Evolutionary conservation across 2,888 invertebrate genomes (phyloP).

Genomic region (Diarsia mendica): DNA sequence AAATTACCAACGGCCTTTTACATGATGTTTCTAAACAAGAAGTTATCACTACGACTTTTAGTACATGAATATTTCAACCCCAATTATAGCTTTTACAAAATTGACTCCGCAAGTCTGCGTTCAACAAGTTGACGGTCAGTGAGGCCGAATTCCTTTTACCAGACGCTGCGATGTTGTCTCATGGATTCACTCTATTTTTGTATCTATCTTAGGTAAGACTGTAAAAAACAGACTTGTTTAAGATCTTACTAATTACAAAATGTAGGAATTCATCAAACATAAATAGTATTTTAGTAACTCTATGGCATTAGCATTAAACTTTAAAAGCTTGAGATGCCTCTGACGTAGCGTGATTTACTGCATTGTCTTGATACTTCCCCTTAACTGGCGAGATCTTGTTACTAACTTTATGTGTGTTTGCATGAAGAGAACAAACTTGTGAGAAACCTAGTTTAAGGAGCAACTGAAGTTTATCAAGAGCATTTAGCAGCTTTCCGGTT

Average conservation of each 20-base stretch:
- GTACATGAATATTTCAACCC: not conserved
- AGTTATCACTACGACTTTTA: not conserved
- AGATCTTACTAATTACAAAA: no score
- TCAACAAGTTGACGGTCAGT: not conserved
- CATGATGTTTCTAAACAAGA: not conserved
- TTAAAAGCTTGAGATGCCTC: not conserved
- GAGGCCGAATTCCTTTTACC: not conserved
- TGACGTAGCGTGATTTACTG: not conserved
- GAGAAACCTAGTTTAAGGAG: constrained; percentile 19
- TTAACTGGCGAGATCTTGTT: constrained; percentile 29
- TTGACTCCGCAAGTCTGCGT: not conserved
- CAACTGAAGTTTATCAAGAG: constrained; percentile 19
- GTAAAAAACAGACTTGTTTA: no score
- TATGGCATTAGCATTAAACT: no score
- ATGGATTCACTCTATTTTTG: no score
- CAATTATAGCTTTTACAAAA: not conserved
- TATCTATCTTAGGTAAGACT: no score
- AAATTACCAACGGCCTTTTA: not conserved
- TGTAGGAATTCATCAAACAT: no score
- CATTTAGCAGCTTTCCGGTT: not conserved
- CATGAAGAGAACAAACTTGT: constrained; percentile 15
- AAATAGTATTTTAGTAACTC: not conserved
- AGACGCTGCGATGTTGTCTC: not conserved
- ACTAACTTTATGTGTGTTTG: constrained; percentile 30
- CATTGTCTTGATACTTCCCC: constrained; percentile 15